Percentiles rank a stretch among this genome's conserved stretches.
phyloP scores from a whole-genome alignment of 1,140 invertebrate species.

The Tetragonula clypearis region DNA sequence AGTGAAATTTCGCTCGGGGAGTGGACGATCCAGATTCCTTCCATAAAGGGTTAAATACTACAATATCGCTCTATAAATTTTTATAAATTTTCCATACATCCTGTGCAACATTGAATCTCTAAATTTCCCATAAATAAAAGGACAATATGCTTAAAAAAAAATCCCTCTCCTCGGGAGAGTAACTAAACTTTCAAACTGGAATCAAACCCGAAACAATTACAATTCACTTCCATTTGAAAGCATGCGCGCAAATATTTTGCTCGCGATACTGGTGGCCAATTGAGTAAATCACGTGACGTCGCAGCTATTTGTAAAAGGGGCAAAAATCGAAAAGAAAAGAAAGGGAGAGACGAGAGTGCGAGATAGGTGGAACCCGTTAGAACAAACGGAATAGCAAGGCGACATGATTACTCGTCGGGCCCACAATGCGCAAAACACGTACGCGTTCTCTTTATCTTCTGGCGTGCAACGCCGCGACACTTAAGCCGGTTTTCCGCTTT shows the following conservation, averaged over 20 bases:
- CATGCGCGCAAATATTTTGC: neutral
- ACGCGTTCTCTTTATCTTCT: conserved; percentile 55
- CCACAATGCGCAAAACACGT: conserved; percentile 51
- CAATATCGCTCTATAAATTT: too few relatives aligned
- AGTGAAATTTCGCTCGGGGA: too few relatives aligned
- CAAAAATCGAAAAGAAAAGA: conserved; percentile 5
- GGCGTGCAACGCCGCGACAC: conserved; percentile 41
- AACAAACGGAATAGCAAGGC: conserved; percentile 33
- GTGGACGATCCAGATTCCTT: too few relatives aligned
- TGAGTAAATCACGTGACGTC: neutral
- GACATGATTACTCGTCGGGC: conserved; percentile 57
- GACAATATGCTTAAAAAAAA: neutral
- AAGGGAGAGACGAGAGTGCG: neutral
- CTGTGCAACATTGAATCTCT: too few relatives aligned
- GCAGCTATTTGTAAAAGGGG: neutral
- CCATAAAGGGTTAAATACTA: too few relatives aligned
- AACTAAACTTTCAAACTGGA: neutral
- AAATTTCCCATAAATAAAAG: neutral
- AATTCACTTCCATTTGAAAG: neutral
- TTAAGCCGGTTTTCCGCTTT: conserved; percentile 61
- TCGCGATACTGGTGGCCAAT: neutral
- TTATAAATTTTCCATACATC: too few relatives aligned
- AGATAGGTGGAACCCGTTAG: conserved; percentile 6
- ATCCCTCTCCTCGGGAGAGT: neutral
- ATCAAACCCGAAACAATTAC: neutral